phyloP scores from a whole-genome alignment of 2,888 invertebrate genomes.

The Pyrrhosoma nymphula region DNA sequence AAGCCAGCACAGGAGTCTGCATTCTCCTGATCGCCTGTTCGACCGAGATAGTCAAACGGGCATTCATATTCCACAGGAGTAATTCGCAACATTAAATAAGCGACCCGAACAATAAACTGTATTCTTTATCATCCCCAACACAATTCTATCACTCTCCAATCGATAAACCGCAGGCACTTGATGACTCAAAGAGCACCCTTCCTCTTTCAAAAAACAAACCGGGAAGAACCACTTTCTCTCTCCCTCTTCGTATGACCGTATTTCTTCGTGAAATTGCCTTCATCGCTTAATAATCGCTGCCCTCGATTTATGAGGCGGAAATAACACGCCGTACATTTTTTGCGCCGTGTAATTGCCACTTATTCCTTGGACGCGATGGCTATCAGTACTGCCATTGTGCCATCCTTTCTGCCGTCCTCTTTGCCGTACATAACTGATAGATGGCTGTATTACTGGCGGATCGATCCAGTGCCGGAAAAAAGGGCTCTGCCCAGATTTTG shows the following conservation, averaged over 20 bases:
- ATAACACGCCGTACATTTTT: neutral
- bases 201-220: neutral
- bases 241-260: neutral
- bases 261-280: slow-evolving; percentile 22
- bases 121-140: no score
- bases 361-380: neutral
- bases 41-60: neutral
- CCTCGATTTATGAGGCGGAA: slow-evolving; percentile 18
- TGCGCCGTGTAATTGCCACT: neutral
- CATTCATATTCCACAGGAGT: neutral
- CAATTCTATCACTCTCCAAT: neutral
- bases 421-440: neutral
- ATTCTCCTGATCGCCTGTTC: neutral
- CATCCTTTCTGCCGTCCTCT: neutral
- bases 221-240: neutral
- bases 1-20: neutral
- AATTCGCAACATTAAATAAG: neutral
- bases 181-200: neutral
- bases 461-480: neutral
- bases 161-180: neutral
- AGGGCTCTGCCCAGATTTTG: neutral
- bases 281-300: slow-evolving; percentile 1
- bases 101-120: neutral
- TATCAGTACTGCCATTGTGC: neutral
- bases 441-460: slow-evolving; percentile 22